Conservation (phyloP, 2,797 vertebrate genomes). For the Acanthurus leucopareius region DNA sequence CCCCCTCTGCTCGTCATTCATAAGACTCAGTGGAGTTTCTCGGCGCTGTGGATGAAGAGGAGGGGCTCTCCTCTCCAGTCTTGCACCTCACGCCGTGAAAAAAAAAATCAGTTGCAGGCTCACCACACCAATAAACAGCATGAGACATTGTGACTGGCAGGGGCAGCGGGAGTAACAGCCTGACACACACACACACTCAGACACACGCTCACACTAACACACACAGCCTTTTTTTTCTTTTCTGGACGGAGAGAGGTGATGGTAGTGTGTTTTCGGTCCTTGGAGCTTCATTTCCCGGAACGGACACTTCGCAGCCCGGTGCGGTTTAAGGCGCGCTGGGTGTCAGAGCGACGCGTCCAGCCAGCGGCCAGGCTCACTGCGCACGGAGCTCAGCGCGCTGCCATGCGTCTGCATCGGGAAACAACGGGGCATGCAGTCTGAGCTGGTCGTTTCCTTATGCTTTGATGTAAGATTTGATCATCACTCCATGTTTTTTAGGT, state of each 20-base stretch:
- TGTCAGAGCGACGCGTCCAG: slow-evolving; percentile 40
- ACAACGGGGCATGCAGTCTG: slow-evolving; percentile 17
- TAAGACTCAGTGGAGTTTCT: slow-evolving; percentile 51
- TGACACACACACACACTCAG: slow-evolving; percentile 17
- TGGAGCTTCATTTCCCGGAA: slow-evolving; percentile 28
- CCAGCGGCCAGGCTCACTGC: slow-evolving; percentile 16
- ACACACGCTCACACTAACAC: too few relatives aligned
- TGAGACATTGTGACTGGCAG: slow-evolving; percentile 46
- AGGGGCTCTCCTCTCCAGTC: slow-evolving; percentile 62
- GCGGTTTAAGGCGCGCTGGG: slow-evolving; percentile 28
- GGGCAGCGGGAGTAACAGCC: slow-evolving; percentile 49
- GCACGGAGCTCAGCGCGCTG: slow-evolving; percentile 39
- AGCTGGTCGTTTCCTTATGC: neutral
- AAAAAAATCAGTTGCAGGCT: slow-evolving; percentile 44
- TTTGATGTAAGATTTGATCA: slow-evolving; percentile 4
- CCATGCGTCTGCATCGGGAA: slow-evolving; percentile 35
- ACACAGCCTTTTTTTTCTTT: neutral
- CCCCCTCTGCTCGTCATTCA: slow-evolving; percentile 58
- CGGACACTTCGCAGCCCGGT: slow-evolving; percentile 43
- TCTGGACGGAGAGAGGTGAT: slow-evolving; percentile 11
- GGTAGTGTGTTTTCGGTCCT: slow-evolving; percentile 5
- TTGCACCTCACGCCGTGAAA: slow-evolving; percentile 47
- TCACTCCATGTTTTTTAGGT: slow-evolving; percentile 14
- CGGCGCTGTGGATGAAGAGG: slow-evolving; percentile 35
- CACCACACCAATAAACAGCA: slow-evolving; percentile 36